Conservation (phyloP, 2,797 vertebrate genomes). For the Tapirus indicus region DNA sequence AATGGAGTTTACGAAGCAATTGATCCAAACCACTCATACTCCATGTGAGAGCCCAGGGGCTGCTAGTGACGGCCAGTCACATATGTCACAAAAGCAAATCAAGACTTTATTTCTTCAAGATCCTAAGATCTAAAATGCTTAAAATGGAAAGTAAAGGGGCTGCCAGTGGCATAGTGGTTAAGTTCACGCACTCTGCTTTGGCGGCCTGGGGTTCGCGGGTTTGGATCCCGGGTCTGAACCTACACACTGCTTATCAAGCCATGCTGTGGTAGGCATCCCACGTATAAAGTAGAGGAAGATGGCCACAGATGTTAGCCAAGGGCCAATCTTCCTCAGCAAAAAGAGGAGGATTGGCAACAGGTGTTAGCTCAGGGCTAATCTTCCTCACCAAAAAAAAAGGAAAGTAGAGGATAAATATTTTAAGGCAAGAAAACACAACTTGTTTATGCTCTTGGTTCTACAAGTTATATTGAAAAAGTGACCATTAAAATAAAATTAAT, state of each 20-base stretch:
- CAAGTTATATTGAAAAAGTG: background rate
- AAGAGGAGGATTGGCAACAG: no score
- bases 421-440: background rate
- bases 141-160: background rate
- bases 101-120: background rate
- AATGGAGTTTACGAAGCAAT: background rate
- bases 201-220: no score
- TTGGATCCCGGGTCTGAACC: no score
- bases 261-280: no score
- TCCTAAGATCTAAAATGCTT: background rate
- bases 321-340: no score
- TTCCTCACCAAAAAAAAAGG: background rate
- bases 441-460: background rate
- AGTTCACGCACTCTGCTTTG: no score
- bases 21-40: background rate
- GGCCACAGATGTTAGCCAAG: no score
- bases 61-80: no score
- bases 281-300: no score
- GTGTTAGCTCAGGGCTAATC: no score
- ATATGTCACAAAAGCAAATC: background rate
- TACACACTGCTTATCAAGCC: no score
- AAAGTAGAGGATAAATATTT: background rate
- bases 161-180: no score
- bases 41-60: rapidly evolving
- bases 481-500: background rate